Percentiles rank a stretch among this genome's conserved stretches.
Evolutionary conservation across 2,797 vertebrate species (phyloP).

Genomic region (Parambassis ranga): DNA sequence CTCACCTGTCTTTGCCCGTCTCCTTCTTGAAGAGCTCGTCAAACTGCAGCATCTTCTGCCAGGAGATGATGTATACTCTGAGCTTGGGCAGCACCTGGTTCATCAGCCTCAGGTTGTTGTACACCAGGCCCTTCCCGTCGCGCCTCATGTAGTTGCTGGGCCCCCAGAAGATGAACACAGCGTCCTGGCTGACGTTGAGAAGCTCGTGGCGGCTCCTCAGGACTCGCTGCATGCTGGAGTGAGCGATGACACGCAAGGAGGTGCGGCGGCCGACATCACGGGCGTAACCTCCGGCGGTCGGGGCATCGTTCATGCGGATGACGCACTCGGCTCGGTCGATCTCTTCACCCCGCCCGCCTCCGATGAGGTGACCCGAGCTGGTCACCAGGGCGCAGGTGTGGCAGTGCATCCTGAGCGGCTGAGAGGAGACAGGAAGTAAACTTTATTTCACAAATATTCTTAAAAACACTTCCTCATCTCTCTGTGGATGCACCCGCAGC

Average conservation of each 20-base stretch:
- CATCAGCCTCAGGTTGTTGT: constrained; percentile 96
- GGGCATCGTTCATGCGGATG: constrained; percentile 98
- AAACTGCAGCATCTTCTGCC: constrained; percentile 97
- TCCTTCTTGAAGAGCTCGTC: constrained; percentile 97
- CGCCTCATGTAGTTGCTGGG: constrained; percentile 96
- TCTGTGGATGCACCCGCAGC: not conserved
- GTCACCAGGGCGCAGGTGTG: constrained; percentile 91
- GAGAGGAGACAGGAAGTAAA: constrained; percentile 15
- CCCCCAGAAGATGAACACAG: constrained; percentile 98
- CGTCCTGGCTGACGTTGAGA: constrained; percentile 91
- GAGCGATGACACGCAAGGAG: constrained; percentile 92
- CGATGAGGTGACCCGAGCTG: constrained; percentile 93
- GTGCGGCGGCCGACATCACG: constrained; percentile 90
- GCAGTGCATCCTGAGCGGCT: constrained; percentile 96
- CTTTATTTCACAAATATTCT: not conserved
- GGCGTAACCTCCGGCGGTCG: constrained; percentile 82
- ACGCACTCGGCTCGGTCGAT: constrained; percentile 93
- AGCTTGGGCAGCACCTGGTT: constrained; percentile 93
- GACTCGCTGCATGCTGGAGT: constrained; percentile 96
- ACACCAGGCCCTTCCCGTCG: constrained; percentile 94
- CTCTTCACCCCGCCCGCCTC: constrained; percentile 82
- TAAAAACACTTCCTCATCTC: not conserved
- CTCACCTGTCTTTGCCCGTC: constrained; percentile 97
- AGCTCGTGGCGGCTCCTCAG: constrained; percentile 90
- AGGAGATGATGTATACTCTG: constrained; percentile 92